A percentile compares a stretch with the other conserved stretches of the same genome.
Evolutionary conservation across 37 sponge, comb jelly and placozoan species (phyloP).

Genomic region (Crambe crambe): DNA sequence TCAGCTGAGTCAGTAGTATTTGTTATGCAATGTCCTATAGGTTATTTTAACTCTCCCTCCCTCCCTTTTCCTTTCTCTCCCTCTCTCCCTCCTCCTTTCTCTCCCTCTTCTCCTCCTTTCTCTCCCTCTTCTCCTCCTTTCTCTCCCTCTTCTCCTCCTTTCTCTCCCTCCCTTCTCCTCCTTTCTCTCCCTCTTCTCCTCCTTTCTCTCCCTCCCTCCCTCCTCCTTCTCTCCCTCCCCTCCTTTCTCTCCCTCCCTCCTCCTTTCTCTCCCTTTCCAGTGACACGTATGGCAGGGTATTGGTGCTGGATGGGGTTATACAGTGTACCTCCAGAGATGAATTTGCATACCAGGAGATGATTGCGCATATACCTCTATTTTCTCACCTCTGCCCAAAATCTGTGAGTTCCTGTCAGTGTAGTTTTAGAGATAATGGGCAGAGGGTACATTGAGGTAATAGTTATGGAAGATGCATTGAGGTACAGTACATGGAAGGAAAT

Average conservation of each 20-base stretch:
- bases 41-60: slow-evolving; percentile 2
- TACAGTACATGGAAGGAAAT: too few relatives aligned
- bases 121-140: background rate
- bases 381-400: slow-evolving; percentile 80
- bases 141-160: background rate
- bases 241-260: background rate
- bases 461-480: too few relatives aligned
- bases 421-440: too few relatives aligned
- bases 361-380: slow-evolving; percentile 78
- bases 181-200: background rate
- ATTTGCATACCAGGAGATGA: slow-evolving; percentile 88
- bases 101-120: background rate
- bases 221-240: background rate
- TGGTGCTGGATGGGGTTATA: slow-evolving; percentile 88
- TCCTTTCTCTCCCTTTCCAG: slow-evolving; percentile 21
- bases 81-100: background rate
- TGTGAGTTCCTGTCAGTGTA: slow-evolving; percentile 28
- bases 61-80: background rate
- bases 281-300: slow-evolving; percentile 76
- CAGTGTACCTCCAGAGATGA: slow-evolving; percentile 91
- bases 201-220: background rate
- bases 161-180: background rate
- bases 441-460: too few relatives aligned
- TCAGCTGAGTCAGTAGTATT: too few relatives aligned
- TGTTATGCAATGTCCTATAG: too few relatives aligned